Base-by-base conservation (phyloP, 2,113 vertebrate genomes). In the Pica pica region DNA sequence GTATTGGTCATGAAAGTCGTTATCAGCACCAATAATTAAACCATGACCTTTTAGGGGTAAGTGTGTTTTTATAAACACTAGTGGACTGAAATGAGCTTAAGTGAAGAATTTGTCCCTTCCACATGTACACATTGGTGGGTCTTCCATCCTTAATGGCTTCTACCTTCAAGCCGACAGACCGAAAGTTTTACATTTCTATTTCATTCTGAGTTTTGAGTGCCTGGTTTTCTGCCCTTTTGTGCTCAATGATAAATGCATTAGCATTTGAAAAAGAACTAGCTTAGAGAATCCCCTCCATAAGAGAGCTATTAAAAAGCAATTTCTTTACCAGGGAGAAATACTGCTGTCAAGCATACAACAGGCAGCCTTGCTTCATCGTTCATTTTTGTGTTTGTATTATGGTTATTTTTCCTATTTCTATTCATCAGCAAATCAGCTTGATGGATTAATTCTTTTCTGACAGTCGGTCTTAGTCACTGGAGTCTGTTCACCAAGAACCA, bases 401-500 rank as follows among this genome's bases (percentile, higher is more conserved):
- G 13, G 47, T 59, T 94, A 74, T 86, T 78, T 88, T 94, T 91
- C 79, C 46, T 67, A 86, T 95, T 91, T 76, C 59, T 90, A 27
- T 70, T 86, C 82, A 85, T 91, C 83, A 80, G 61, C n/a, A 94
- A 87, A 95, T 79, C 57, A 94, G 69, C 76, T 81, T 65, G 87
- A 90, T 87, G 87, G 41, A 84, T 89, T 91, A 37, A 71, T 83
- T 81, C 81, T 87, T 92, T 92, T 96, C 74, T 82, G 52, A 92
- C 91, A 92, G 61, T 84, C 0, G 1, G 76, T 91, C 93, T 97
- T 95, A 96, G 93, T 96, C 89, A 95, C 86, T 75, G 44, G 49
- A 95, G 80, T 68, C 69, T 91, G 69, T 81, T 95, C 91, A 89
- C 77, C 91, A 83, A 95, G 80, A 96, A 95, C 94, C 95, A 96